Base-by-base conservation (phyloP, 2,888 invertebrate genomes). In the Molorchus minor region DNA sequence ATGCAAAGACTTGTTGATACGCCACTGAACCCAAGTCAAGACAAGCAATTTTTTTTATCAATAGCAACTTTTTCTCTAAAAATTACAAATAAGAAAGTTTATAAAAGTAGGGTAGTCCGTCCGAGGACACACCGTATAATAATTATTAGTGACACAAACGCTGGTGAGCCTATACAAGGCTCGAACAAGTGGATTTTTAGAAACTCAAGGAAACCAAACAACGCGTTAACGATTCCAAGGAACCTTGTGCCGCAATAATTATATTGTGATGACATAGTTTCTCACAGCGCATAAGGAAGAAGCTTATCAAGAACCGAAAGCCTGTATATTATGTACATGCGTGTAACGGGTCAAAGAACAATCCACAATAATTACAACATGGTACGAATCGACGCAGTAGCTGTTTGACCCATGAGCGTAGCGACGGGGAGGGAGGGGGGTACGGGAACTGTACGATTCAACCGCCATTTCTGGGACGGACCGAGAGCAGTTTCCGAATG, bases 341-440 rank as follows among this genome's bases (percentile, higher is more conserved):
- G n/a, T n/a, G 58, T 43, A 58, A 58, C 46, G 41, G 58, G 58
- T 58, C 58, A 58, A 58, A 58, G 58, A 58, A 53, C 53, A 58
- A 58, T 53, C 58, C 33, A 36, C 58, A 53, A 53, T 58, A n/a
- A n/a, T n/a, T 58, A 58, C 58, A 36, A 33, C 58, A 53, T 41
- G 25, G 21, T 44, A 58, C 54, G 53, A 58, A 58, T 58, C 58
- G 54, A 52, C 52, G 52, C 52, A 58, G 52, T 33, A n/a, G 45
- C 33, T 33, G 45, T 33, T 29, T 16, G 21, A 4, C 8, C 10
- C 29, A 29, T 25, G 25, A 2, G 2, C n/a, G 35, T 33, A 33
- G 10, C 3, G 10, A 13, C 13, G 13, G 35, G 2, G 10, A 33
- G 35, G 2, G n/a, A 2, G 3, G 3, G n/a, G n/a, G 13, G 13